A percentile compares a stretch with the other conserved stretches of the same genome.
Conservation (phyloP, 2,113 vertebrate genomes). For the Typhlomys cinereus region DNA sequence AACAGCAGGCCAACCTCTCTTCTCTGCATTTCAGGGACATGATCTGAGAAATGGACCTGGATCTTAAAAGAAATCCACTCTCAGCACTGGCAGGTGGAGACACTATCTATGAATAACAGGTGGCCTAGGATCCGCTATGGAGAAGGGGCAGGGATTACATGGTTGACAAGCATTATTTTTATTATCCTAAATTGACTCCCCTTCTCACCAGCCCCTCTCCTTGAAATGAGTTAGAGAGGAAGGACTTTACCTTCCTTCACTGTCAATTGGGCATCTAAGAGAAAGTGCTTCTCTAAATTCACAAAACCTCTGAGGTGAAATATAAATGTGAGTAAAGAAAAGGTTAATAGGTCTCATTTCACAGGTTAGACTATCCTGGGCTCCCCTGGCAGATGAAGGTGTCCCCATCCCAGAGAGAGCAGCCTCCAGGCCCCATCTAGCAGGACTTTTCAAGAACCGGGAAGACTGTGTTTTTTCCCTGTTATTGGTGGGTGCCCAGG, state of each 20-base stretch:
- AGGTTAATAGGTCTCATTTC: neutral
- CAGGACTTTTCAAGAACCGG: neutral
- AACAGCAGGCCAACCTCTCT: too few relatives aligned
- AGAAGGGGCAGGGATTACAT: neutral
- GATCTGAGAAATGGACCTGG: neutral
- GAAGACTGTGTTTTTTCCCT: neutral
- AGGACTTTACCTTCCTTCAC: neutral
- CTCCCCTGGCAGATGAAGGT: neutral
- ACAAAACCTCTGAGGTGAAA: neutral
- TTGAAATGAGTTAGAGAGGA: neutral
- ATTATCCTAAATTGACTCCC: neutral
- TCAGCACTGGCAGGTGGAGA: neutral
- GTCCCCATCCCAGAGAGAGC: neutral
- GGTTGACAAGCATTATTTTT: too few relatives aligned
- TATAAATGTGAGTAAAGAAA: accelerated
- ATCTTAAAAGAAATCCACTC: neutral
- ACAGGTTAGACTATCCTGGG: neutral
- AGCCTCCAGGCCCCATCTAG: neutral
- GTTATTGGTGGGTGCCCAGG: neutral
- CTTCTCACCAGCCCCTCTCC: neutral
- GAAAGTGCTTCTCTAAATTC: neutral
- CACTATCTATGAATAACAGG: neutral
- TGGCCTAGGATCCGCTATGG: neutral
- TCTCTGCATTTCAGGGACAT: neutral
- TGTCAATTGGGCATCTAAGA: neutral